A percentile compares a stretch with the other conserved stretches of the same genome.
Conservation (phyloP, 2,888 invertebrate genomes). For the Mythimna albipuncta region DNA sequence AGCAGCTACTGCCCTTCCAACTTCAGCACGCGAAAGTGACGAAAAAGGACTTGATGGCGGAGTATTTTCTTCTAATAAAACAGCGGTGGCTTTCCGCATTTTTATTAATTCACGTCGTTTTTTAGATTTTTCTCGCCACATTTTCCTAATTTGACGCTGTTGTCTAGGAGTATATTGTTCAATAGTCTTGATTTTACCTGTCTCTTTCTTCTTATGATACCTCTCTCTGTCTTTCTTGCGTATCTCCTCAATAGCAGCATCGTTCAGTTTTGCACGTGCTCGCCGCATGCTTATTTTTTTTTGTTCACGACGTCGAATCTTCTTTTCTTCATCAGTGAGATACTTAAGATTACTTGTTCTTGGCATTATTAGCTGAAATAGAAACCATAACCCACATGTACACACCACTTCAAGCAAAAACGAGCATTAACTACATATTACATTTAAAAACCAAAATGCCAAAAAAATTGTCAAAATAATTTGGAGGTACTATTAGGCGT, state of each 20-base stretch:
- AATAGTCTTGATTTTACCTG: too few species aligned
- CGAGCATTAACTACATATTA: too few species aligned
- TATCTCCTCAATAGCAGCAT: conserved; percentile 16
- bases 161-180: conserved; percentile 14
- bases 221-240: conserved; percentile 7
- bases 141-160: conserved; percentile 23
- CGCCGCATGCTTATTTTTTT: conserved; percentile 20
- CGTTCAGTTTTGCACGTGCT: conserved; percentile 3
- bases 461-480: too few species aligned
- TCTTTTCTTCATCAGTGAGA: conserved; percentile 25
- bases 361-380: too few species aligned
- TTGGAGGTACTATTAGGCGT: too few species aligned
- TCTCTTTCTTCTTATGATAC: too few species aligned
- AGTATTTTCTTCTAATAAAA: conserved; percentile 3
- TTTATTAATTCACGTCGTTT: conserved; percentile 4
- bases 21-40: conserved; percentile 20
- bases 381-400: too few species aligned
- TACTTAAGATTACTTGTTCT: too few species aligned
- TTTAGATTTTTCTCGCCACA: conserved; percentile 16
- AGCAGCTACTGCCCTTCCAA: conserved; percentile 7
- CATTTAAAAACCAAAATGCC: too few species aligned
- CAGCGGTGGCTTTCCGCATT: conserved; percentile 10
- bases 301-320: conserved; percentile 11
- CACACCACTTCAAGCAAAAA: too few species aligned
- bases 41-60: conserved; percentile 12